Evolutionary conservation across 1,140 invertebrate species (phyloP), one percentile per base, ranked within the genome.

Genomic region (Drosophila equinoxialis): DNA sequence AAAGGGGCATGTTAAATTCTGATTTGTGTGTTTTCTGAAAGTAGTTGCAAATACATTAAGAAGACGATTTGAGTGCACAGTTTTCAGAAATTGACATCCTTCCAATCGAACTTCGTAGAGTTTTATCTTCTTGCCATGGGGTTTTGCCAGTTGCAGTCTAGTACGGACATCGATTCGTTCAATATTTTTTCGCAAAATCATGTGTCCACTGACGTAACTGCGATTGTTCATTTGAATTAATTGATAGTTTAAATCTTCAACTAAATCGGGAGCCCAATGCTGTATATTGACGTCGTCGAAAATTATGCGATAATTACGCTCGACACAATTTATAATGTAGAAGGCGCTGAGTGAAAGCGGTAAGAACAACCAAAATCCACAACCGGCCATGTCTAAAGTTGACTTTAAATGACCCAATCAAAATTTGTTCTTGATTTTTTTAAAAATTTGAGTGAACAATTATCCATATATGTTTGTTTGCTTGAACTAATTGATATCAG

Each of bases 51-150:
- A 77, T 0, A 67, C 57, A 10, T 45, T 77, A 6, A 85, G 39
- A 0, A 81, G 10, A 20, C 26, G 39, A 26, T 78, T 87, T 10
- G 75, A 78, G 3, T 85, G 75, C 0, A 58, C 2, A n/a, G 23
- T 76, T n/a, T n/a, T 48, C 0, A 86, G 3, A 2, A 85, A 68
- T 0, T 17, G 10, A 7, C 82, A 85, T 2, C 41, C 60, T 33
- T 79, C 68, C 14, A 68, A 35, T 11, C 39, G 39, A 11, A 42
- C 13, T 11, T 60, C 68, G 13, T 39, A 85, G 6, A 86, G 5
- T 13, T 76, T 77, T 37, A 64, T 23, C 33, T 54, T 68, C 8
- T 63, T 63, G 1, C 68, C 72, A 2, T 66, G 55, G 1, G 11
- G 7, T 6, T 51, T 78, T 39, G 37, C 60, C 13, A 78, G 69